A percentile compares a stretch with the other conserved stretches of the same genome.
Conservation (phyloP, 2,888 invertebrate genomes). For the Boloria selene region DNA sequence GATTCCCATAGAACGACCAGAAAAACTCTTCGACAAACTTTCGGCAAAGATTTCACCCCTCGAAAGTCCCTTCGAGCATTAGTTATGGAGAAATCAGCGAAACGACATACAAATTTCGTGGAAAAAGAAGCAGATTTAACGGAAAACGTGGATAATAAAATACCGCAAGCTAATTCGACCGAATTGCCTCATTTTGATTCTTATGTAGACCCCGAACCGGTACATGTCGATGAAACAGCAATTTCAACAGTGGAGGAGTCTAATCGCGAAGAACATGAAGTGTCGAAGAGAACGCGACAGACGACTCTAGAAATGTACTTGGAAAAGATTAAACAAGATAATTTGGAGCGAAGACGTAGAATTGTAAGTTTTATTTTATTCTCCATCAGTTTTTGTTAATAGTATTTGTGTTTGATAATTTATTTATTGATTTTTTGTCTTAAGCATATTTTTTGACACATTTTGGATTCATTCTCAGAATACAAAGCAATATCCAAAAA, state of each 20-base stretch:
- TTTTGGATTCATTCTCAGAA: no score
- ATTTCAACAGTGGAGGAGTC: conserved; percentile 4
- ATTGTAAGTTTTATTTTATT: conserved; percentile 52
- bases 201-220: conserved; percentile 26
- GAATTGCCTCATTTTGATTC: conserved; percentile 32
- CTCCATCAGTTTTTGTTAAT: not conserved
- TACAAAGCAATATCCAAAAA: no score
- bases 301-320: conserved; percentile 55
- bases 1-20: conserved; percentile 72
- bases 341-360: conserved; percentile 53
- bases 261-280: conserved; percentile 46
- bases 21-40: conserved; percentile 68
- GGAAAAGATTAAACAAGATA: conserved; percentile 56
- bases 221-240: conserved; percentile 19
- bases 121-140: conserved; percentile 1
- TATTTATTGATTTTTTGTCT: no score
- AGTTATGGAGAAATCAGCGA: conserved; percentile 72
- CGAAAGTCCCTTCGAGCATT: conserved; percentile 68
- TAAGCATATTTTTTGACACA: no score
- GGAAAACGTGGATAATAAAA: conserved; percentile 10
- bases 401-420: no score
- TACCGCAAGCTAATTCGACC: conserved; percentile 30
- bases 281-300: conserved; percentile 52
- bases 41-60: conserved; percentile 67
- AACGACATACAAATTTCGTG: conserved; percentile 50